Evolutionary conservation across 2,797 vertebrate species (phyloP).

Genomic region (Todus mexicanus): DNA sequence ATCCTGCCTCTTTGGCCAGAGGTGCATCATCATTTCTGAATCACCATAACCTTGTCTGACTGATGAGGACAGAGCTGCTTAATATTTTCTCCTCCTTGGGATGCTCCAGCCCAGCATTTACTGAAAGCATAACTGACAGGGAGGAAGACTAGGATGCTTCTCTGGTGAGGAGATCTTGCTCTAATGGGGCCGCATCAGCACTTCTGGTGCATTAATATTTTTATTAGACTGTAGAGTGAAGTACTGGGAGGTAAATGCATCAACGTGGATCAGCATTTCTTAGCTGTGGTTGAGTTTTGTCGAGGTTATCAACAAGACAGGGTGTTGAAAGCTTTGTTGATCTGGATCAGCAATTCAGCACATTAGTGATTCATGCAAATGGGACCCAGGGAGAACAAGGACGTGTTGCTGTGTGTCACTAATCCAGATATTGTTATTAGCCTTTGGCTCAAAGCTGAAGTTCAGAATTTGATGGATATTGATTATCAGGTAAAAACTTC

Average conservation of each 20-base stretch:
- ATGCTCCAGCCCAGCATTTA: not conserved
- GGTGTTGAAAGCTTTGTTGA: constrained; percentile 35
- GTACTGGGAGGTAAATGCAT: constrained; percentile 23
- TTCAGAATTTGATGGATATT: constrained; percentile 5
- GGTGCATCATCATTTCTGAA: not conserved
- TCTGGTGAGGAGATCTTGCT: not conserved
- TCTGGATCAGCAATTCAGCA: constrained; percentile 40
- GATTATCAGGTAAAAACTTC: constrained; percentile 10
- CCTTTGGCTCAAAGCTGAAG: not conserved
- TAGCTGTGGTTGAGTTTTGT: constrained; percentile 38
- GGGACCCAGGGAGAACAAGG: not conserved
- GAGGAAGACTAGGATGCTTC: not conserved
- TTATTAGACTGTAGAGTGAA: constrained; percentile 34
- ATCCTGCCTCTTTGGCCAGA: not conserved
- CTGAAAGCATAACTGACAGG: not conserved
- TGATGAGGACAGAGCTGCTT: not conserved
- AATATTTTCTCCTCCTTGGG: not conserved
- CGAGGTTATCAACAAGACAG: constrained; percentile 27
- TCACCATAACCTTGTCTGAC: not conserved
- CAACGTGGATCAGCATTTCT: constrained; percentile 43
- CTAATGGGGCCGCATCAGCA: constrained; percentile 47
- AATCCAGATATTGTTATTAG: not conserved
- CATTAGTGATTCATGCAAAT: constrained; percentile 32
- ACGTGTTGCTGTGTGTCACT: not conserved
- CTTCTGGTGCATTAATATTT: constrained; percentile 51